Evolutionary conservation across 53 echinoderm and acorn worm species (phyloP), one percentile per base, ranked within the genome.

Genomic region (Astropecten irregularis): DNA sequence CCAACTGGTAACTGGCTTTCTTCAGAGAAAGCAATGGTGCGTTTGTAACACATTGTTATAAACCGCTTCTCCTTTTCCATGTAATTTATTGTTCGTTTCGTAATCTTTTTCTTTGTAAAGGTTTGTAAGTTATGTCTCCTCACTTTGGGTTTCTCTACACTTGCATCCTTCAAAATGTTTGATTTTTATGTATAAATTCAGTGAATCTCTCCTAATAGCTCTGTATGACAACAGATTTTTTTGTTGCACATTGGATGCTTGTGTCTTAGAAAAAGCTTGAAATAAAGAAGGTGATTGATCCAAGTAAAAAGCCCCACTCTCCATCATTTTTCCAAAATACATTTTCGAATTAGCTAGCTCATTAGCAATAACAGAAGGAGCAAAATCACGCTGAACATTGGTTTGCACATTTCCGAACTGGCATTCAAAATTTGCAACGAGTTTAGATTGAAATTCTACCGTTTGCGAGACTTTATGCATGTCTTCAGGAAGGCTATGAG

Each of bases 21-120:
- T 32, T 69, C 61, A 7, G 88, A 88, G 15, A 23, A 54, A 2
- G 88, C 64, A n/a, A 91, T 58, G 42, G 82, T 19, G 32, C 91
- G 69, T 56, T 91, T 87, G 38, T 87, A 87, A 27, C 91, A 91
- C 15, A 63, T 59, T 86, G n/a, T n/a, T n/a, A n/a, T n/a, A n/a
- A n/a, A n/a, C n/a, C n/a, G n/a, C n/a, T n/a, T n/a, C n/a, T n/a
- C 91, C 61, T 91, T 91, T 67, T 86, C 91, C 66, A 87, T 47
- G 36, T 90, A 69, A 46, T 56, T 83, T 0, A 87, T 82, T 51
- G 64, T 74, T 40, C 74, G 61, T 49, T 59, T 66, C 0, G 76
- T 67, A 0, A 91, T 33, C 49, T 87, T 91, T 25, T 85, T 79
- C 51, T 83, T 76, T 2, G 87, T 66, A 67, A 91, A 91, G 14